Base-by-base conservation (phyloP, 2,888 invertebrate species). In the Pemphredon lugubris region DNA sequence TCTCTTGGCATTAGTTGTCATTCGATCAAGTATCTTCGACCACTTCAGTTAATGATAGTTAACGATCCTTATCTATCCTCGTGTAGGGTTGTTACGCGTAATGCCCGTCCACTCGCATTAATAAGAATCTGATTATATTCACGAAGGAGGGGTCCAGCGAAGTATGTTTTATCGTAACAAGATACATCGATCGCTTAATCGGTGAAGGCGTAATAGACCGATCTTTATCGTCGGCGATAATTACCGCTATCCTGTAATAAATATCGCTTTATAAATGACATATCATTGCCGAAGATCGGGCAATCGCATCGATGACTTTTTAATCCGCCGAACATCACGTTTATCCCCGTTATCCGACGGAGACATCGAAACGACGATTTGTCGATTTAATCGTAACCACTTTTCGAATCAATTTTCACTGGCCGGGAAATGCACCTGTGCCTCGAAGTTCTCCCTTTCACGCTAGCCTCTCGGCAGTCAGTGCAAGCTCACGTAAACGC, bases 371-470 rank as follows among this genome's bases (percentile, higher is more conserved):
- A 5, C n/a, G 40, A 16, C 1, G 18, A 16, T 6, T 5, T 6
- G 23, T 21, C 44, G 23, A 11, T 21, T 5, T 7, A 37, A 16
- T 21, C 40, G 40, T 54, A 54, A 72, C n/a, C 55, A 57, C 50
- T 59, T 70, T 64, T 65, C 64, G 42, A 64, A 59, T 58, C 63
- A 54, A 64, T 64, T 58, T 23, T 42, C 44, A 44, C 21, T 45
- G 9, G 26, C n/a, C 37, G 50, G 59, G 59, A 71, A 73, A 59
- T 65, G 55, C 72, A 70, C 72, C 70, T 72, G 71, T 54, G 59
- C 40, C 42, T 32, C 40, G 51, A n/a, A 39, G 47, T 54, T 72
- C 53, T 71, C 72, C 71, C 73, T 73, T 73, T 73, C 72, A 73
- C 60, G 67, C 30, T 55, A 48, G 48, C 42, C 66, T 53, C 59